A percentile compares a stretch with the other conserved stretches of the same genome.
Conservation (phyloP, 2,113 vertebrate genomes). For the Equus przewalskii region DNA sequence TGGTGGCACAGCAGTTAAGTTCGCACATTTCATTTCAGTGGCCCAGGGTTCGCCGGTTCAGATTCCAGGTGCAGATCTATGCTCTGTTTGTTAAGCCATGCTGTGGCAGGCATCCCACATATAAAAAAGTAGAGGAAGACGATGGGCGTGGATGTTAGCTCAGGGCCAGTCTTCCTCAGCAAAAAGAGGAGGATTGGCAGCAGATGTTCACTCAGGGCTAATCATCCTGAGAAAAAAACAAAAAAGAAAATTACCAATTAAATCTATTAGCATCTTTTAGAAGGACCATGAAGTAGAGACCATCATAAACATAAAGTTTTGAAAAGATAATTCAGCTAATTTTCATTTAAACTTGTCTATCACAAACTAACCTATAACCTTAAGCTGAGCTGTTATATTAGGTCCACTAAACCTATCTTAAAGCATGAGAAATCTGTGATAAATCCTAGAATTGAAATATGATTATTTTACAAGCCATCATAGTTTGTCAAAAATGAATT, state of each 20-base stretch:
- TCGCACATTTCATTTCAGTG: no score
- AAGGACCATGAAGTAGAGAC: not conserved
- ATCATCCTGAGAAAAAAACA: no score
- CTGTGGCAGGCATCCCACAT: no score
- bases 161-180: no score
- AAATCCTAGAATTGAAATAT: not conserved
- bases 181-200: no score
- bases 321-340: not conserved
- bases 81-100: no score
- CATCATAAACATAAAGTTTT: not conserved
- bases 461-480: not conserved
- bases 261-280: not conserved
- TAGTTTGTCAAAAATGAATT: not conserved
- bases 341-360: not conserved
- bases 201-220: no score
- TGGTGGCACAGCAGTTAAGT: no score
- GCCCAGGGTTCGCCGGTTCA: no score
- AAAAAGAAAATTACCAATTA: not conserved
- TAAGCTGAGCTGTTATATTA: not conserved
- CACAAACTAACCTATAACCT: not conserved
- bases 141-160: no score
- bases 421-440: not conserved
- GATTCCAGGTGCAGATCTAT: no score
- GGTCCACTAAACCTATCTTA: not conserved
- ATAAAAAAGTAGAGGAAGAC: no score